Evolutionary conservation across 2,888 invertebrate genomes (phyloP), one percentile per base, ranked within the genome.

Genomic region (Pandemis cinnamomeana): DNA sequence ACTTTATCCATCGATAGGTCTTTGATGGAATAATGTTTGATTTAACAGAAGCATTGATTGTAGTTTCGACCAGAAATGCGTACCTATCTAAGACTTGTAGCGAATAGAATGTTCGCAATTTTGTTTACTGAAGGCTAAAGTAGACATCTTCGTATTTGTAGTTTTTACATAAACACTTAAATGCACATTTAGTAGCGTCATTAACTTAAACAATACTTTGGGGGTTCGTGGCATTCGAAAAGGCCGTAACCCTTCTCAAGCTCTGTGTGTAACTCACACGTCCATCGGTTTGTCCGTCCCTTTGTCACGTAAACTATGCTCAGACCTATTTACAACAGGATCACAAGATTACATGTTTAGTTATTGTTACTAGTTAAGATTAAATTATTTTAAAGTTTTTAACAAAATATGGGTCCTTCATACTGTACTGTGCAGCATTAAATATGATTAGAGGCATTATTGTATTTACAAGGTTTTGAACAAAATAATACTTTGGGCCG

Each of bases 1-100:
- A 64, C 58, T 70, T 69, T 64, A 69, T 69, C 64, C 27, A 64
- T 73, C 69, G 64, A 73, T 69, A 53, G 48, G 36, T 66, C 63
- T 60, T 55, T 63, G 69, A 66, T 58, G 20, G 36, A 48, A 55
- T 48, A 58, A 27, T 69, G 60, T 73, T 67, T 72, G 42, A 15
- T 42, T 53, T 66, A 42, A 42, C 48, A 20, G 53, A 36, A 51
- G 15, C 42, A 13, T 13, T 60, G 11, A 55, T 20, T 15, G 20
- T 55, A 15, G 15, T 55, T 55, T 15, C 15, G 11, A 20, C 15
- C 55, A 20, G 11, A 11, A 48, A 13, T 48, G 11, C 11, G 48
- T 48, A 0, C 3, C 7, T 6, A 0, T 11, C 7, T 6, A n/a
- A n/a, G 7, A n/a, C 15, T n/a, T 53, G 11, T 53, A 11, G 13